Base-by-base conservation (phyloP, 2,797 vertebrate species). In the Masticophis lateralis region DNA sequence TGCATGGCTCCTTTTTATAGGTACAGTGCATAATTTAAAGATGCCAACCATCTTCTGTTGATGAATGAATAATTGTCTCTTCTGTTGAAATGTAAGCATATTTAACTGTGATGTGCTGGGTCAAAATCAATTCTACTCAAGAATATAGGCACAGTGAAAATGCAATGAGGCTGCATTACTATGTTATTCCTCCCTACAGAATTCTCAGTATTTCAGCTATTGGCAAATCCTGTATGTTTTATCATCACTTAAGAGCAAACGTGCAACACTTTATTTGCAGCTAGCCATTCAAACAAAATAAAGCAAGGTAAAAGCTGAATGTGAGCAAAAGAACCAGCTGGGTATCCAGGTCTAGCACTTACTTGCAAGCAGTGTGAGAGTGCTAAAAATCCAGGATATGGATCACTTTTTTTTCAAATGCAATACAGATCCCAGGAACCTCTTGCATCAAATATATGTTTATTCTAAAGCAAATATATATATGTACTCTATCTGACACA, bases 341-440 rank as follows among this genome's bases (percentile, higher is more conserved):
- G 95, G 93, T 96, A 94, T 93, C 95, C 14, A 89, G 93, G 94
- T 94, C 94, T 91, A 96, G 92, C 91, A 93, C 93, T 94, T 96
- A 95, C 96, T 96, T 94, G 92, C 69, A 96, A 95, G 95, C 89
- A 95, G 95, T 92, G 90, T 91, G 94, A 91, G 56, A 94, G 94
- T 94, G 90, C 93, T 89, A 94, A 94, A 94, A 94, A 93, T 95
- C 95, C 96, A 96, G 95, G 94, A 96, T 96, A 97, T 94, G 96
- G 95, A 96, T 95, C 94, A 96, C 95, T 95, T 96, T 96, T 96
- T 96, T 96, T 93, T 91, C 94, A 95, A 96, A 97, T 96, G 95
- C 94, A 95, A 96, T 94, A 91, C 93, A 96, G 92, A 95, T 95
- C 95, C 92, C 92, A 53, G 95, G 94, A 32, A 93, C 92, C 95